A percentile compares a stretch with the other conserved stretches of the same genome.
Evolutionary conservation across 2,113 vertebrate species (phyloP).

Genomic region (Micronycteris hirsuta): DNA sequence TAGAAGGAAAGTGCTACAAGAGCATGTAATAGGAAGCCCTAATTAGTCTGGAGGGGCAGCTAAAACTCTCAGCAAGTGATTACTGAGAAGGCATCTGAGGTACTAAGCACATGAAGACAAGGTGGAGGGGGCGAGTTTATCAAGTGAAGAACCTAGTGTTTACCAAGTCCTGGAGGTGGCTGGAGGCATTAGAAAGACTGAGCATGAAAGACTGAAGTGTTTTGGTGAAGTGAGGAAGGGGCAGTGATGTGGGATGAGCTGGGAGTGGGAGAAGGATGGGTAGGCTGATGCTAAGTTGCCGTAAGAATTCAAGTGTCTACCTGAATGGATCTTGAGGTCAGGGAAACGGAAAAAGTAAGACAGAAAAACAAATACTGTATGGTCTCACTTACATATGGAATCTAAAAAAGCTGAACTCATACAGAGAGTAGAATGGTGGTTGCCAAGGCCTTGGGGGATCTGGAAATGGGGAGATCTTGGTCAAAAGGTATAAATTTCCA

Average conservation of each 20-base stretch:
- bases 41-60: not conserved
- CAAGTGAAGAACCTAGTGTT: not conserved
- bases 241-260: not conserved
- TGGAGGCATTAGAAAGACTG: not conserved
- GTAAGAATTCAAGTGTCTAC: not conserved
- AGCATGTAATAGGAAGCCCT: not conserved
- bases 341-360: not conserved
- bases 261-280: not conserved
- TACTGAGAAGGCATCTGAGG: not conserved
- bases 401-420: not conserved
- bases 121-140: not conserved
- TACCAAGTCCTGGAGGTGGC: not conserved
- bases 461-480: not conserved
- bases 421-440: not conserved
- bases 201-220: not conserved
- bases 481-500: not conserved
- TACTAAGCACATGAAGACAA: not conserved
- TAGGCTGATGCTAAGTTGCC: not conserved
- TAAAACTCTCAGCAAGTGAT: not conserved
- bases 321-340: not conserved
- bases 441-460: not conserved
- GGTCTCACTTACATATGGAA: not conserved
- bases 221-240: not conserved
- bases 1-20: not conserved
- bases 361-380: not conserved